Evolutionary conservation across 2,888 invertebrate species (phyloP).

Genomic region (Perizoma flavofasciatum): DNA sequence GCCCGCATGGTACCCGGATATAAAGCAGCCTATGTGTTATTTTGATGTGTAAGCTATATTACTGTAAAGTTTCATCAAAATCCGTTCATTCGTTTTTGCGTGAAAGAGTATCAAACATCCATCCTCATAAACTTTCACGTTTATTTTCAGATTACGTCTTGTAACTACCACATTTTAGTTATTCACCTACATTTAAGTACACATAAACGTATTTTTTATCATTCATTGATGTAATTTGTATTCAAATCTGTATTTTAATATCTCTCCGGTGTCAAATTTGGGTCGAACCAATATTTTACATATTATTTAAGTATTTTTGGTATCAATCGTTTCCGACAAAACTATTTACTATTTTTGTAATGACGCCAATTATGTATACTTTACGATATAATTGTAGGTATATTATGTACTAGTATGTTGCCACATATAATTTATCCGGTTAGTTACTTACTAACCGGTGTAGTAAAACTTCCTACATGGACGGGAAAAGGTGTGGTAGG

Average conservation of each 20-base stretch:
- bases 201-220: neutral
- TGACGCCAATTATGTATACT: neutral
- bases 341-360: constrained; percentile 13
- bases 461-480: constrained; percentile 12
- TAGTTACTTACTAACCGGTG: constrained; percentile 6
- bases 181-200: constrained; percentile 10
- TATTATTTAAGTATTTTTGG: too few species aligned
- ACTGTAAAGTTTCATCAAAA: too few species aligned
- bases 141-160: too few species aligned
- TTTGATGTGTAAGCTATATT: too few species aligned
- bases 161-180: neutral
- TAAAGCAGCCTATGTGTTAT: too few species aligned
- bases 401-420: neutral
- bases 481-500: constrained; percentile 6
- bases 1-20: too few species aligned
- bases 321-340: neutral
- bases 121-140: too few species aligned
- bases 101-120: too few species aligned
- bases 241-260: constrained; percentile 9
- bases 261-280: neutral
- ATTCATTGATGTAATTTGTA: constrained; percentile 5
- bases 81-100: too few species aligned
- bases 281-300: constrained; percentile 10
- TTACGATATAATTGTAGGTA: neutral
- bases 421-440: constrained; percentile 3